Percentiles rank a stretch among this genome's conserved stretches.
Conservation (phyloP, 2,113 vertebrate species). For the Archilochus colubris region DNA sequence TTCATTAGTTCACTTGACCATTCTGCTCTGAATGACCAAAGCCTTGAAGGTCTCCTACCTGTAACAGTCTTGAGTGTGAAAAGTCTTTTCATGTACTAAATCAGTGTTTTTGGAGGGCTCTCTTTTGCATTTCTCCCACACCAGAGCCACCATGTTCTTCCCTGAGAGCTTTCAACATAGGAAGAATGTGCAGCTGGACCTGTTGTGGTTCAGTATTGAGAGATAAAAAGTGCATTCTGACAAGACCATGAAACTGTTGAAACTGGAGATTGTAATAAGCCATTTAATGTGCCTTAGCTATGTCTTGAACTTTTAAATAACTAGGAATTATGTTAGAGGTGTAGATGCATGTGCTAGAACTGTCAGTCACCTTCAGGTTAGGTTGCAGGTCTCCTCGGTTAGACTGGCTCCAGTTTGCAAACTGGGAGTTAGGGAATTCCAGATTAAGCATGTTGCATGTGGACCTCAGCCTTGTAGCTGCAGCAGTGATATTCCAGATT, state of each 20-base stretch:
- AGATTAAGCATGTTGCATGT: neutral
- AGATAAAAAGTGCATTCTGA: neutral
- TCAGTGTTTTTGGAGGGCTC: conserved; percentile 22
- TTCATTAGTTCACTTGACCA: neutral
- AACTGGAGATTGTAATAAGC: neutral
- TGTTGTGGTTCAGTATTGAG: neutral
- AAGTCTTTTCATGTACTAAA: neutral
- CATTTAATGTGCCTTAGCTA: neutral
- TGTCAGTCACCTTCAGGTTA: neutral
- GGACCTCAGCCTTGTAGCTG: neutral
- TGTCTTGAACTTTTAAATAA: neutral
- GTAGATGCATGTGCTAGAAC: neutral
- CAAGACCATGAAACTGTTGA: neutral
- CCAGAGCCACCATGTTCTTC: neutral
- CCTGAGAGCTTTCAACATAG: neutral
- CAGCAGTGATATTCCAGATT: neutral
- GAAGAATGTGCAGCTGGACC: neutral
- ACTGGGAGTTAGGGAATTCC: neutral
- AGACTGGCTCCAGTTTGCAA: neutral
- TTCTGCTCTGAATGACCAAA: neutral
- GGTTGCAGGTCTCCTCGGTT: neutral
- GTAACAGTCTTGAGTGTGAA: neutral
- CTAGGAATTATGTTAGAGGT: neutral
- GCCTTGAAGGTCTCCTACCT: neutral
- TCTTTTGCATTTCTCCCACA: neutral